These are phyloP conservation scores for Blomia tropicalis DNA, from an alignment of 2,888 invertebrate species.

Conservation along the genomic window DNA sequence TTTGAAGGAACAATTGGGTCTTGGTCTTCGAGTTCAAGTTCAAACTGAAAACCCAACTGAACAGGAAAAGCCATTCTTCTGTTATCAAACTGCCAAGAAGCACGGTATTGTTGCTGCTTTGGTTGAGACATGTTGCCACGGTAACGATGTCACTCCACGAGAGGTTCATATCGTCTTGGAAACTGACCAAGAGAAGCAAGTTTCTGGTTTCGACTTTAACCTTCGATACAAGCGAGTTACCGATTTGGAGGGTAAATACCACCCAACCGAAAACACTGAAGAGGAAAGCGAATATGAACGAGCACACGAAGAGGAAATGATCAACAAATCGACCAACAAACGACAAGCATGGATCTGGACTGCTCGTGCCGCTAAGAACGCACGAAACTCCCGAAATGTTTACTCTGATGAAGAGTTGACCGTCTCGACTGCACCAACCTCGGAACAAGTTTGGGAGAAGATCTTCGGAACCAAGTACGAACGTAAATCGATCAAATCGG, in stretches of 20 bases:
- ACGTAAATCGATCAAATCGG: background rate
- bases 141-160: conserved; percentile 12
- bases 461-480: conserved; percentile 18
- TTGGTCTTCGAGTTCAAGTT: conserved; percentile 17
- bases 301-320: background rate
- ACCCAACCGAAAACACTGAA: background rate
- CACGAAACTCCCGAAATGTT: background rate
- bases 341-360: conserved; percentile 1
- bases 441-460: conserved; percentile 18
- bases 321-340: background rate
- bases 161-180: conserved; percentile 21
- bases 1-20: conserved; percentile 11
- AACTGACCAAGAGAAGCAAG: conserved; percentile 18
- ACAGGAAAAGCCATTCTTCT: background rate
- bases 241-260: background rate
- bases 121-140: conserved; percentile 10
- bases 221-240: conserved; percentile 20
- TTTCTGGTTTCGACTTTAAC: conserved; percentile 17
- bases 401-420: background rate
- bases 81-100: background rate
- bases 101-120: conserved; percentile 18
- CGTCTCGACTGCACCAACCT: background rate
- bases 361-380: conserved; percentile 1
- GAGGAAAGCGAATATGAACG: background rate
- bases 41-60: conserved; percentile 18